Conservation (phyloP, 2,797 vertebrate species). For the Chelmon rostratus region DNA sequence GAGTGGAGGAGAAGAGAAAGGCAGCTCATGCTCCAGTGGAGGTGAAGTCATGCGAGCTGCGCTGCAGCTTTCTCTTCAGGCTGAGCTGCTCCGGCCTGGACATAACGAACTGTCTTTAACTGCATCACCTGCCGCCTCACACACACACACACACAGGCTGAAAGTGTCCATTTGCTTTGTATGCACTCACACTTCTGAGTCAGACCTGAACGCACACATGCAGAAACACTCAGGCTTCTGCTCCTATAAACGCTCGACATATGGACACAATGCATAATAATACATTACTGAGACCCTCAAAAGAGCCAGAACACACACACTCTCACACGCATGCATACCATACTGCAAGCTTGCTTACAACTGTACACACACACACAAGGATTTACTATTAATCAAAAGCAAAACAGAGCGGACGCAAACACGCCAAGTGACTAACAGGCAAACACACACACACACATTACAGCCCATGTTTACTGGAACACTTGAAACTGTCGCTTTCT, state of each 20-base stretch:
- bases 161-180: not conserved
- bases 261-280: not conserved
- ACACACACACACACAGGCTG: constrained; percentile 5
- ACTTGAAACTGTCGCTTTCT: not conserved
- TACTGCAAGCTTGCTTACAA: not conserved
- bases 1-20: constrained; percentile 42
- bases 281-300: not conserved
- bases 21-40: constrained; percentile 64
- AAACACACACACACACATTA: not conserved
- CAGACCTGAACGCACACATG: not conserved
- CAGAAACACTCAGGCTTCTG: not conserved
- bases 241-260: not conserved
- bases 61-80: constrained; percentile 70
- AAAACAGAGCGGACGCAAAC: not conserved
- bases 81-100: constrained; percentile 53
- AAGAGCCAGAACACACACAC: not conserved
- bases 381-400: constrained; percentile 3
- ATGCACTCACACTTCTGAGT: not conserved
- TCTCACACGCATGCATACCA: not conserved
- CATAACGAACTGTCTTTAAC: constrained; percentile 61
- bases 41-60: constrained; percentile 69
- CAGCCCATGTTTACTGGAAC: not conserved
- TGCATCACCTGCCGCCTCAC: constrained; percentile 59
- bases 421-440: not conserved
- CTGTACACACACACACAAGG: not conserved